Evolutionary conservation across 2,113 vertebrate species (phyloP).

Genomic region (Sceloporus tristichus): DNA sequence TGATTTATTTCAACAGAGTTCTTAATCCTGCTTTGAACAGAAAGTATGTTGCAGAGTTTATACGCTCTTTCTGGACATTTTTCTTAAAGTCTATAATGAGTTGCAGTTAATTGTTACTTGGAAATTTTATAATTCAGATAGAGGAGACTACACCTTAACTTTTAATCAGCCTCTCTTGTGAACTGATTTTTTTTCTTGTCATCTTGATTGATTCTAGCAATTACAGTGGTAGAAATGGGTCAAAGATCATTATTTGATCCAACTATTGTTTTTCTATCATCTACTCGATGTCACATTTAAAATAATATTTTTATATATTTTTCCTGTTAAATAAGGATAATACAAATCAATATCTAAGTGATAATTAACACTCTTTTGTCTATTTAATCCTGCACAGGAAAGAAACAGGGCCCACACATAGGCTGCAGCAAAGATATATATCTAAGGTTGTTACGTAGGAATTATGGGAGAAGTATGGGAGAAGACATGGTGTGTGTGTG

Average conservation of each 20-base stretch:
- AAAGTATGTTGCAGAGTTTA: neutral
- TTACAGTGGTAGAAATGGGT: neutral
- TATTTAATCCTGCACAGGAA: neutral
- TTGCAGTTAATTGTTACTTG: constrained; percentile 1
- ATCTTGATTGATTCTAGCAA: neutral
- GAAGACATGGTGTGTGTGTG: neutral
- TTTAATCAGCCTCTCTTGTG: too few relatives aligned
- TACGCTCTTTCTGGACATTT: too few relatives aligned
- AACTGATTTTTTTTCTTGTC: neutral
- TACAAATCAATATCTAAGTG: neutral
- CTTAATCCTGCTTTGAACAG: too few relatives aligned
- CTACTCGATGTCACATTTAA: neutral
- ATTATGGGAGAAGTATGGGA: neutral
- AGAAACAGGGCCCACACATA: neutral
- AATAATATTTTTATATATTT: neutral
- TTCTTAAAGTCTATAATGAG: neutral
- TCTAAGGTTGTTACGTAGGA: neutral
- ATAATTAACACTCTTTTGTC: neutral
- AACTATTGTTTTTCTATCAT: neutral
- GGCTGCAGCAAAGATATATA: neutral
- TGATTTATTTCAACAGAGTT: too few relatives aligned
- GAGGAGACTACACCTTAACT: neutral
- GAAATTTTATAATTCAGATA: neutral
- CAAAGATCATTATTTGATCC: neutral
- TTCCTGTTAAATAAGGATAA: neutral